Base-by-base conservation (phyloP, 2,797 vertebrate genomes). In the Manis pentadactyla region DNA sequence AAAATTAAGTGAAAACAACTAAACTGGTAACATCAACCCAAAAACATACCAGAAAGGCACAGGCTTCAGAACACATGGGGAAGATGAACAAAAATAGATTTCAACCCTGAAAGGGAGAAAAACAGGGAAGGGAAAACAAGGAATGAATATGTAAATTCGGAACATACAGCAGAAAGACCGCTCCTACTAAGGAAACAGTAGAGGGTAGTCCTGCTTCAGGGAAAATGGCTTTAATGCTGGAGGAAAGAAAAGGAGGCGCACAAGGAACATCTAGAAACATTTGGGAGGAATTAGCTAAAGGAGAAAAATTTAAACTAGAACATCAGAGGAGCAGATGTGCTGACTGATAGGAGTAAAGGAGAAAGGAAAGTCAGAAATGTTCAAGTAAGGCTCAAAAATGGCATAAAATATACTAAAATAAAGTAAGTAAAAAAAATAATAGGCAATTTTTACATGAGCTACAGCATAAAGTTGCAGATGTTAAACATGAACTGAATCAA, bases 1-100 rank as follows among this genome's bases (percentile, higher is more conserved):
- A 91, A 96, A 73, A 61, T 19, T 39, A 87, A 95, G 85, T 59
- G 61, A 89, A 86, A 90, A 71, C 51, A 74, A 42, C 29, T n/a
- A 74, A 69, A 63, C 19, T 88, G 73, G 29, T 46, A 81, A 66
- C 55, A 87, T 74, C 79, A 23, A 37, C 53, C n/a, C 81, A 66
- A 86, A 59, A 51, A 37, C 63, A 85, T 15, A 73, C 27, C 59
- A 77, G 69, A 73, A 90, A 77, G 59, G 55, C 37, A 31, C 4
- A n/a, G 46, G 49, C 69, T 78, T 49, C 68, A 64, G 73, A 87
- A 75, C 71, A 66, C 59, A 29, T 0, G 25, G 29, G 46, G 34
- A 83, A 61, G 55, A 25, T 2, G 53, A 88, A 71, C 39, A n/a
- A 74, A 88, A 55, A 14, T 3, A 64, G 71, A 73, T 21, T 75